phyloP scores from a whole-genome alignment of 2,113 vertebrate species.

The Empidonax alnorum region DNA sequence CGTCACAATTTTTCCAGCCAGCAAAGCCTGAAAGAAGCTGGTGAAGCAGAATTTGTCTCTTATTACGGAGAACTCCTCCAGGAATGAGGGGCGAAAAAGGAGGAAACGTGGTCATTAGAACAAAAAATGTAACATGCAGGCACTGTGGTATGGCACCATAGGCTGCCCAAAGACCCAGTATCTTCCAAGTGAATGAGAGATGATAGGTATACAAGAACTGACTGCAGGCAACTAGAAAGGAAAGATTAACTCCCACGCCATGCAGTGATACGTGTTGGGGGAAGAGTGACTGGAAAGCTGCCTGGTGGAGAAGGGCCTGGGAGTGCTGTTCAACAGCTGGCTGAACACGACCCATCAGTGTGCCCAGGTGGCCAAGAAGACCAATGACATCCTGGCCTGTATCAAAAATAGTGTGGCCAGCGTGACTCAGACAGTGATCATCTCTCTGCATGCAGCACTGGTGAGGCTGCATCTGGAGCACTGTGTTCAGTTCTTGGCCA shows the following conservation, averaged over 20 bases:
- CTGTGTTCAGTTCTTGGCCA: too few species aligned
- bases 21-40: neutral
- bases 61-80: slow-evolving; percentile 1
- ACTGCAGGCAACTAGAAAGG: neutral
- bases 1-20: neutral
- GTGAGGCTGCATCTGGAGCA: accelerated
- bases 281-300: neutral
- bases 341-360: neutral
- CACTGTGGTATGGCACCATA: neutral
- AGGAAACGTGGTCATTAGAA: neutral
- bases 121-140: neutral
- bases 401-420: neutral
- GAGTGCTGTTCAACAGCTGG: neutral
- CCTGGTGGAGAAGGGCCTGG: neutral
- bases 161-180: neutral
- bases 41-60: neutral
- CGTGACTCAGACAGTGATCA: neutral
- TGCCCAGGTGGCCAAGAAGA: accelerated
- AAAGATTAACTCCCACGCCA: neutral
- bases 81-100: neutral
- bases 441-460: accelerated
- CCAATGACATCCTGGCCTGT: neutral
- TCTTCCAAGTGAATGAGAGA: neutral
- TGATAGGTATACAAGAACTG: neutral
- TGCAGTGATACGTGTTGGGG: neutral